Percentiles rank a stretch among this genome's conserved stretches.
Evolutionary conservation across 2,113 vertebrate species (phyloP).

Genomic region (Pimephales promelas): DNA sequence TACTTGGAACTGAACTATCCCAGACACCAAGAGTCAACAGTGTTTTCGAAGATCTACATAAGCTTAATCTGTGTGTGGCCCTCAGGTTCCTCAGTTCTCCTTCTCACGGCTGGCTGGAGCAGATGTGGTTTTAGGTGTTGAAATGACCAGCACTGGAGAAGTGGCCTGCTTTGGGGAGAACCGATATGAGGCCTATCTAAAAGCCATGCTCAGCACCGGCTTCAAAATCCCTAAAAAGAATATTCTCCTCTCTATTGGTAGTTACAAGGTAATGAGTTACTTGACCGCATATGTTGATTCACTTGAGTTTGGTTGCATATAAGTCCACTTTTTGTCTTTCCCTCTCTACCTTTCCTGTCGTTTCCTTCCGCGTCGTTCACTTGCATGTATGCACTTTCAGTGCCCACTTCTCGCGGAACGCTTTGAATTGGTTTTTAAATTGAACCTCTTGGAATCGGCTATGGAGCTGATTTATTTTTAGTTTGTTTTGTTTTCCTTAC

Average conservation of each 20-base stretch:
- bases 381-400: no score
- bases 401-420: no score
- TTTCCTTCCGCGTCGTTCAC: no score
- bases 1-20: not conserved
- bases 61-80: not conserved
- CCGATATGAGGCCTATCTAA: slow-evolving; percentile 95
- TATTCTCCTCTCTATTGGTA: slow-evolving; percentile 95
- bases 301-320: not conserved
- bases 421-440: no score
- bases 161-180: slow-evolving; percentile 98
- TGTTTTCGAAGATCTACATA: not conserved
- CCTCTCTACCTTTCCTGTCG: no score
- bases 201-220: slow-evolving; percentile 97
- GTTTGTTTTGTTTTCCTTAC: no score
- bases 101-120: slow-evolving; percentile 95
- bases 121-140: slow-evolving; percentile 93
- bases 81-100: slow-evolving; percentile 96
- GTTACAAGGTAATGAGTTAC: slow-evolving; percentile 85
- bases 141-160: slow-evolving; percentile 98
- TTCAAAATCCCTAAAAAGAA: slow-evolving; percentile 98
- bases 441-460: no score
- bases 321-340: no score
- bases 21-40: no score
- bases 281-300: not conserved
- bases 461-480: no score